Percentiles rank a stretch among this genome's conserved stretches.
Evolutionary conservation across 2,113 vertebrate species (phyloP).

Genomic region (Onychostruthus taczanowskii): DNA sequence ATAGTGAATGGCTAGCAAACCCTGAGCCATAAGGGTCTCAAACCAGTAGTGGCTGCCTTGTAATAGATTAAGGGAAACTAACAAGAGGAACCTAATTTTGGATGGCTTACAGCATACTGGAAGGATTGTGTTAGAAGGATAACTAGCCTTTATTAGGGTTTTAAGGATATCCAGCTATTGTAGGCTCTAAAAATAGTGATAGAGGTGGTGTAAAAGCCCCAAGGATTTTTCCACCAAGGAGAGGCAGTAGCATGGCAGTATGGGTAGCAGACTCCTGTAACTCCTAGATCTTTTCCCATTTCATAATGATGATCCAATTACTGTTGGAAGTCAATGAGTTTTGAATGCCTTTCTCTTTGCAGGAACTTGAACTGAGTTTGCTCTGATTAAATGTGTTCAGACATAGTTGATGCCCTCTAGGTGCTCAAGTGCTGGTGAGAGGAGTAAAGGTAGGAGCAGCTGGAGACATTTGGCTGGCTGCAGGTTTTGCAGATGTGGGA

Average conservation of each 20-base stretch:
- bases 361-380: background rate
- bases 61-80: background rate
- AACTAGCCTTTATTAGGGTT: background rate
- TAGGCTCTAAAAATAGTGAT: background rate
- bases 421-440: rapidly evolving
- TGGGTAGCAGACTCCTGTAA: background rate
- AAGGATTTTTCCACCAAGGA: rapidly evolving
- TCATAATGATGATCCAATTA: background rate
- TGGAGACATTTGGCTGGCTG: background rate
- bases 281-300: background rate
- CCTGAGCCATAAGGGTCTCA: background rate
- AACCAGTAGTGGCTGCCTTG: background rate
- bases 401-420: background rate
- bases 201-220: background rate
- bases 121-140: background rate
- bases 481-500: background rate
- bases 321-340: background rate
- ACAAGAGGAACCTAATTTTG: background rate
- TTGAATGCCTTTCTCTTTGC: background rate
- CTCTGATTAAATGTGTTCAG: background rate
- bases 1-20: background rate
- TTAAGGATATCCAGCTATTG: background rate
- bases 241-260: background rate
- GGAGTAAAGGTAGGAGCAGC: background rate
- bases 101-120: background rate